Evolutionary conservation across 2,888 invertebrate species (phyloP), one percentile per base, ranked within the genome.

Genomic region (Diplazon laetatorius): DNA sequence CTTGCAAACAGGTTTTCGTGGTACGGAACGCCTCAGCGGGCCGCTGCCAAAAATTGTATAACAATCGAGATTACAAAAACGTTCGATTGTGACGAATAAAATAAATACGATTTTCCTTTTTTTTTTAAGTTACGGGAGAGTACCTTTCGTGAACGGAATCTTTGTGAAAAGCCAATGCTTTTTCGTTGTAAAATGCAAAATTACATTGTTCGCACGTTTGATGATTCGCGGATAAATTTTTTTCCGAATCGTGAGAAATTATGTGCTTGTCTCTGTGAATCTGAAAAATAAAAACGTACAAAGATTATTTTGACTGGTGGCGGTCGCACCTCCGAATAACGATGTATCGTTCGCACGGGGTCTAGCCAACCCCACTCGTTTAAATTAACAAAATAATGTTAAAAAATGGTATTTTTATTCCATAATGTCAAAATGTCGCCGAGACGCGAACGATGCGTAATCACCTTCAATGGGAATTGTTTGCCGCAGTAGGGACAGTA

Each of bases 401-500:
- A n/a, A n/a, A n/a, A 10, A 50, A 50, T 10, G 2, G 12, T 50
- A 50, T 6, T 20, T 22, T n/a, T 6, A 4, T 14, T 14, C 2
- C 30, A 6, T 30, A 30, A 30, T 30, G 6, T 5, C 30, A 30
- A 30, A 2, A 30, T 5, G 6, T 30, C 30, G 30, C 30, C 6
- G 6, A 2, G 6, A 30, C 30, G 9, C 14, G 14, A 50, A 4
- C 18, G 8, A 8, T 8, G 30, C 25, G 25, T 65, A 79, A 39
- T 88, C 90, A 93, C 93, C 92, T 94, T 94, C 87, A 95, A 91
- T 9, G 94, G 94, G 87, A 95, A 95, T 68, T 94, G 93, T 92
- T 94, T 94, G 8, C 95, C 95, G 87, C 95, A 95, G 91, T 93
- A 93, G 25, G 93, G 92, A 79, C 95, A 95, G 88, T 93, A 94